Conservation (phyloP, 1,140 invertebrate genomes). For the Ectropis grisescens region DNA sequence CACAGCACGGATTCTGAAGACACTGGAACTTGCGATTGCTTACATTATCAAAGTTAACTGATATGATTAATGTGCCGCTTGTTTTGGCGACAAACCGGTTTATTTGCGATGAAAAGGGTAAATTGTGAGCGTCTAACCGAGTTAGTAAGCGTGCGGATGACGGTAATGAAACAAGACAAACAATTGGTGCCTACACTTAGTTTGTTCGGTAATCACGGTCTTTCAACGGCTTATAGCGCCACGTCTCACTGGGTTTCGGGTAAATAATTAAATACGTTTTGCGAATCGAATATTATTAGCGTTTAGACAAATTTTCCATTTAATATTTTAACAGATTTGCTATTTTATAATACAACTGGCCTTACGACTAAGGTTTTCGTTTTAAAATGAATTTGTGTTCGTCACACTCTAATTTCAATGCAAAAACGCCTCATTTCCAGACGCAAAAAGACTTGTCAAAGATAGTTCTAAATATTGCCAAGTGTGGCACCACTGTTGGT, state of each 20-base stretch:
- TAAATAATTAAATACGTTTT: too few relatives aligned
- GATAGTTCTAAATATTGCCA: too few relatives aligned
- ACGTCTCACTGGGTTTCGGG: background rate
- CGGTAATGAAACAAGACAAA: background rate
- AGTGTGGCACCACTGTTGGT: too few relatives aligned
- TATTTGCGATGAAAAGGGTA: slow-evolving; percentile 1
- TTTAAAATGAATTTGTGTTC: too few relatives aligned
- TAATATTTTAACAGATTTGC: too few relatives aligned
- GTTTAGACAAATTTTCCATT: too few relatives aligned
- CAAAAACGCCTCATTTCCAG: too few relatives aligned
- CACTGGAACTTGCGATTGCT: slow-evolving; percentile 36
- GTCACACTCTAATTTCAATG: too few relatives aligned
- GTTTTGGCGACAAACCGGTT: slow-evolving; percentile 3
- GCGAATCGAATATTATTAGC: too few relatives aligned
- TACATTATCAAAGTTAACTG: slow-evolving; percentile 32
- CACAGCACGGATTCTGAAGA: slow-evolving; percentile 23
- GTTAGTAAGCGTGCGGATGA: background rate
- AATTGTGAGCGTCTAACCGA: slow-evolving; percentile 2
- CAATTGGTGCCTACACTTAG: background rate
- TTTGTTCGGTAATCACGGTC: background rate
- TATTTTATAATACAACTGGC: too few relatives aligned
- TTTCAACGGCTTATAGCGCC: background rate
- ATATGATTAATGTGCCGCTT: slow-evolving; percentile 17
- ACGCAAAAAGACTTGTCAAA: too few relatives aligned
- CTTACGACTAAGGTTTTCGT: too few relatives aligned